These are phyloP conservation scores for Tetraodon nigroviridis DNA, from an alignment of 2,113 vertebrate species.

Conservation along the genomic window DNA sequence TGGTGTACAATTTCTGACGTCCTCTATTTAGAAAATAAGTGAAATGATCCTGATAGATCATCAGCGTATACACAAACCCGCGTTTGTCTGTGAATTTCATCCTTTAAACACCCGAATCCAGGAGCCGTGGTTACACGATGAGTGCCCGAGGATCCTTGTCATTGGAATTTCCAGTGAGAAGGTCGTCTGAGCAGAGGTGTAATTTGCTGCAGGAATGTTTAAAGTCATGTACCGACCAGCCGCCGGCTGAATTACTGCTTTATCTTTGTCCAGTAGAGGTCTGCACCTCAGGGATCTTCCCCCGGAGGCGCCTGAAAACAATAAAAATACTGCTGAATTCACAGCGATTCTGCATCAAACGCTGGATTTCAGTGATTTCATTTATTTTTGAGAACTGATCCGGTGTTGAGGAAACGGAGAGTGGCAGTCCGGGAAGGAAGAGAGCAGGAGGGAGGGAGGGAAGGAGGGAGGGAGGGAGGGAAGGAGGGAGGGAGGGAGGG, in stretches of 20 bases:
- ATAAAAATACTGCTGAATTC: no score
- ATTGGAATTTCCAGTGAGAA: not conserved
- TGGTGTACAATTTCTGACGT: constrained; percentile 62
- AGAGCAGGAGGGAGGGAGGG: not conserved
- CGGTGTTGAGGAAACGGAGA: not conserved
- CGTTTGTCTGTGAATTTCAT: constrained; percentile 43
- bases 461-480: not conserved
- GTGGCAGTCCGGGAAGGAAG: constrained; percentile 36
- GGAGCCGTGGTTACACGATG: constrained; percentile 8
- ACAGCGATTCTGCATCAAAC: no score
- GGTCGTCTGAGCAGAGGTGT: constrained; percentile 18
- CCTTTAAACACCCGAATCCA: not conserved
- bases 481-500: not conserved
- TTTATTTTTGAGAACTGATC: no score
- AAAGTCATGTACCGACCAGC: constrained; percentile 42
- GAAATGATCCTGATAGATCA: constrained; percentile 5
- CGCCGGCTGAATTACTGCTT: constrained; percentile 55
- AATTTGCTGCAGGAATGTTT: constrained; percentile 30
- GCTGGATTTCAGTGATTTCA: no score
- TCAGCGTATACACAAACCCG: constrained; percentile 11
- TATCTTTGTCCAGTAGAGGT: constrained; percentile 54
- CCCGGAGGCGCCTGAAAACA: no score
- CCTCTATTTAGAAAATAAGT: constrained; percentile 37
- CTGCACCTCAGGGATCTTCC: constrained; percentile 29
- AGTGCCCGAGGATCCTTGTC: constrained; percentile 1